Conservation (phyloP, 2,797 vertebrate genomes). For the Tokudaia tokunoshimensis region DNA sequence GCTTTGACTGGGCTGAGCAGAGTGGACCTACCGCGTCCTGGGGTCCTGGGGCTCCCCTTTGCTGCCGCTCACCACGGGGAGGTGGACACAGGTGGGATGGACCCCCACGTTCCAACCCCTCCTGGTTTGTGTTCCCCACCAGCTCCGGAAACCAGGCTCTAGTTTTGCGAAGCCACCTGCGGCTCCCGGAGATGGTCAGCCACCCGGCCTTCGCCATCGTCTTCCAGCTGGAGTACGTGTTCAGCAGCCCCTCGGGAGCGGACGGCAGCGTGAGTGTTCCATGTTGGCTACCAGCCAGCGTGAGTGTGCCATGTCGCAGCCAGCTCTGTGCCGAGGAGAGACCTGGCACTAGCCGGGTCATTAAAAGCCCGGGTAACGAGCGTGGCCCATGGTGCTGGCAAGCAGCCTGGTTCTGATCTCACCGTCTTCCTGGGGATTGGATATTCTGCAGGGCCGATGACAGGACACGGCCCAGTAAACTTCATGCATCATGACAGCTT, state of each 20-base stretch:
- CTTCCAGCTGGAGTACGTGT: constrained; percentile 96
- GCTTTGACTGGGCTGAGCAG: not conserved
- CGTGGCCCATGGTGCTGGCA: accelerated
- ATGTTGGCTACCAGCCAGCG: constrained; percentile 83
- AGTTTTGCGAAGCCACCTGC: constrained; percentile 93
- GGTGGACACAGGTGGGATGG: accelerated
- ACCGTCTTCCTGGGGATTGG: accelerated
- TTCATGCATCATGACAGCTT: not conserved
- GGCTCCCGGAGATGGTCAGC: constrained; percentile 91
- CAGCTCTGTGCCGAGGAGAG: not conserved
- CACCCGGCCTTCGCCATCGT: constrained; percentile 90
- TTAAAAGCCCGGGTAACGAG: not conserved
- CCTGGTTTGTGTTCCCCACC: not conserved
- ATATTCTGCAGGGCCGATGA: accelerated
- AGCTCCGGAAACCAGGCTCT: constrained; percentile 87
- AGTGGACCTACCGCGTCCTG: accelerated
- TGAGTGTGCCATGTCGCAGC: constrained; percentile 80
- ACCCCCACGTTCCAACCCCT: accelerated
- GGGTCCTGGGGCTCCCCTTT: not conserved
- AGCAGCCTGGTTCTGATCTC: too few species aligned
- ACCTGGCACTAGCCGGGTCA: accelerated
- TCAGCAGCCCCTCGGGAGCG: constrained; percentile 87
- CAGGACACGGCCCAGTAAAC: accelerated
- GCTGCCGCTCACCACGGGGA: accelerated
- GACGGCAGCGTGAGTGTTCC: constrained; percentile 90